phyloP scores from a whole-genome alignment of 2,797 vertebrate species.

The Gymnoscopelus braueri region DNA sequence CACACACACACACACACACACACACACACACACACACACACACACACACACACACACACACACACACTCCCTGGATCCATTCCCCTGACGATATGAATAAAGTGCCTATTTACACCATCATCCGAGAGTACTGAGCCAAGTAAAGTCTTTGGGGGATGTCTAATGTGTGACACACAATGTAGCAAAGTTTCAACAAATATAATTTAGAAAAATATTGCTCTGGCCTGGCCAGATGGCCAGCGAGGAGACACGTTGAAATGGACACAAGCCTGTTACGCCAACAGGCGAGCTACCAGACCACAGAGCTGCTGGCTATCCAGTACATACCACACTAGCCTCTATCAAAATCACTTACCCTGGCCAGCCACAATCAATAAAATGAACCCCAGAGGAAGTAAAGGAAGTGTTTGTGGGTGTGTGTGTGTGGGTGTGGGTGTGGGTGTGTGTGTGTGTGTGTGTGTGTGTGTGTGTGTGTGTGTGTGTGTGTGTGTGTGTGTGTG shows the following conservation, averaged over 20 bases:
- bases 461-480: too few relatives aligned
- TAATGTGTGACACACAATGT: conserved; percentile 44
- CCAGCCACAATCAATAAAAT: conserved; percentile 19
- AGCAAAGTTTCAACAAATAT: conserved; percentile 44
- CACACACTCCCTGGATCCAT: not conserved
- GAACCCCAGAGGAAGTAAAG: conserved; percentile 4
- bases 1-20: too few relatives aligned
- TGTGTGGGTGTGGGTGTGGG: too few relatives aligned
- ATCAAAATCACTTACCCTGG: conserved; percentile 24
- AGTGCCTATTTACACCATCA: conserved; percentile 55
- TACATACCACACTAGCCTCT: conserved; percentile 21
- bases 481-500: too few relatives aligned
- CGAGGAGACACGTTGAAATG: not conserved
- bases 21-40: too few relatives aligned
- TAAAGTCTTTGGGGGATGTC: conserved; percentile 28
- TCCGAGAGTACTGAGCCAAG: not conserved
- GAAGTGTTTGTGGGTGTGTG: too few relatives aligned
- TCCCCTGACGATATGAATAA: conserved; percentile 21
- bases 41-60: conserved; percentile 1
- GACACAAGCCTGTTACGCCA: conserved; percentile 4
- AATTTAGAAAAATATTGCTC: conserved; percentile 31
- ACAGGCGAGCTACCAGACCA: not conserved
- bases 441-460: too few relatives aligned
- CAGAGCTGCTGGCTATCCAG: not conserved
- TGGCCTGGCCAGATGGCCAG: conserved; percentile 24